These are phyloP conservation scores for Pachyrhynchus sulphureomaculatus DNA, from an alignment of 1,140 invertebrate species.

Conservation along the genomic window DNA sequence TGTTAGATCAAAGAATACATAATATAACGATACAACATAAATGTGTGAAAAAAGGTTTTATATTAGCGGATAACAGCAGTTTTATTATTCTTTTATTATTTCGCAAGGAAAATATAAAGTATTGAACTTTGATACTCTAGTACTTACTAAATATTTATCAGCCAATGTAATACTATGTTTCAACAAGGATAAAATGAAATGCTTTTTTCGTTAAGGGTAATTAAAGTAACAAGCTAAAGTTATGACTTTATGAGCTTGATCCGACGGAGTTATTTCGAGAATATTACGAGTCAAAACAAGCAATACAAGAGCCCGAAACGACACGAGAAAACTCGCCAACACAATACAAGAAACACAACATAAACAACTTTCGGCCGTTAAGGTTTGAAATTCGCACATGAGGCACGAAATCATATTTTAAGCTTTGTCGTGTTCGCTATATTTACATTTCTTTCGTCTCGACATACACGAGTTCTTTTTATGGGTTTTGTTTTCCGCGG, in stretches of 20 bases:
- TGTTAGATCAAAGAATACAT: too few relatives aligned
- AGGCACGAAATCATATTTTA: constrained; percentile 47
- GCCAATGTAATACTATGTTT: too few relatives aligned
- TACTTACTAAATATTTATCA: too few relatives aligned
- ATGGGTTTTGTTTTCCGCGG: neutral
- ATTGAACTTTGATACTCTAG: too few relatives aligned
- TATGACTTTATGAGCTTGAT: constrained; percentile 24
- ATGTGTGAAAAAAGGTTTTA: too few relatives aligned
- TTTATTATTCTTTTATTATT: too few relatives aligned
- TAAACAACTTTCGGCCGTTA: constrained; percentile 44
- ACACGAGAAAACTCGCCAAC: constrained; percentile 32
- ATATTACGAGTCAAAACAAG: constrained; percentile 18
- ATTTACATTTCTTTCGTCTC: constrained; percentile 36
- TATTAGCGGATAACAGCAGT: too few relatives aligned
- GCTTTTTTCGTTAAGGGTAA: too few relatives aligned
- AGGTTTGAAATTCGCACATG: constrained; percentile 48
- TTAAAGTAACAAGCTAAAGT: constrained; percentile 27
- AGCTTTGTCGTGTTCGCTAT: constrained; percentile 36
- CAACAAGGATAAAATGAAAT: too few relatives aligned
- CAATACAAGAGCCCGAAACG: constrained; percentile 14
- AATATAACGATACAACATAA: too few relatives aligned
- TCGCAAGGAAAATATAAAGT: too few relatives aligned
- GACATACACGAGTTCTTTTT: constrained; percentile 6
- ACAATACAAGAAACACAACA: constrained; percentile 46
- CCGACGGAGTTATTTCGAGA: constrained; percentile 20